phyloP scores from a whole-genome alignment of 2,113 vertebrate species.

The Bufo bufo region DNA sequence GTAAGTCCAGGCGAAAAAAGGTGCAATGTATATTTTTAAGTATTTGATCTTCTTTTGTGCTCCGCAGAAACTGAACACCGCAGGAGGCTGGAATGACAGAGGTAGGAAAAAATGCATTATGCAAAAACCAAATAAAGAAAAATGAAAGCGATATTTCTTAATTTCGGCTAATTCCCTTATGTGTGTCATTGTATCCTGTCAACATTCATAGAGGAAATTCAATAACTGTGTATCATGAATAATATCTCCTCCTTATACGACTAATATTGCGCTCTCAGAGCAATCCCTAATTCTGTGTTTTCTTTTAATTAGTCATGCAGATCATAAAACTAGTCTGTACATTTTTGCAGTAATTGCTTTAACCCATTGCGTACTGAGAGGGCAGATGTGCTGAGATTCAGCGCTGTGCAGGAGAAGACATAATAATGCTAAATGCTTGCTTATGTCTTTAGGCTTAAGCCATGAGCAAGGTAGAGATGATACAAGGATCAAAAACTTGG shows the following conservation, averaged over 20 bases:
- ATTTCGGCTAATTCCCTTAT: slow-evolving; percentile 25
- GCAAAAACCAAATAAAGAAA: slow-evolving; percentile 19
- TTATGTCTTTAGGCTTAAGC: too few species aligned
- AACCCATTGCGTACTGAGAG: slow-evolving; percentile 10
- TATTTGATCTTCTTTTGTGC: slow-evolving; percentile 61
- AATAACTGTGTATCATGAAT: slow-evolving; percentile 45
- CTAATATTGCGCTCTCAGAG: slow-evolving; percentile 3
- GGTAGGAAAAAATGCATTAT: slow-evolving; percentile 60
- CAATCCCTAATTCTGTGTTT: slow-evolving; percentile 10
- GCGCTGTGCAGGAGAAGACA: background rate
- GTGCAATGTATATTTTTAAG: slow-evolving; percentile 63
- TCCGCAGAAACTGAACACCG: slow-evolving; percentile 61
- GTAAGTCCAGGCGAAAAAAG: slow-evolving; percentile 60
- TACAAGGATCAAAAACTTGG: too few species aligned
- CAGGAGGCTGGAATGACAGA: slow-evolving; percentile 63
- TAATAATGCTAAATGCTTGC: too few species aligned
- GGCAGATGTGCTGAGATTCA: background rate
- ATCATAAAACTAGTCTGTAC: slow-evolving; percentile 24
- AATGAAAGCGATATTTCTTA: slow-evolving; percentile 37
- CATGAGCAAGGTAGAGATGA: too few species aligned
- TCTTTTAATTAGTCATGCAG: slow-evolving; percentile 39
- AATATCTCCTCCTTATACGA: slow-evolving; percentile 41
- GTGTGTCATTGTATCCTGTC: slow-evolving; percentile 27
- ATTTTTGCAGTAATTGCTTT: slow-evolving; percentile 22
- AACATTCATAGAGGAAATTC: slow-evolving; percentile 39